Conservation (phyloP, 2,113 vertebrate species). For the Cololabis saira region DNA sequence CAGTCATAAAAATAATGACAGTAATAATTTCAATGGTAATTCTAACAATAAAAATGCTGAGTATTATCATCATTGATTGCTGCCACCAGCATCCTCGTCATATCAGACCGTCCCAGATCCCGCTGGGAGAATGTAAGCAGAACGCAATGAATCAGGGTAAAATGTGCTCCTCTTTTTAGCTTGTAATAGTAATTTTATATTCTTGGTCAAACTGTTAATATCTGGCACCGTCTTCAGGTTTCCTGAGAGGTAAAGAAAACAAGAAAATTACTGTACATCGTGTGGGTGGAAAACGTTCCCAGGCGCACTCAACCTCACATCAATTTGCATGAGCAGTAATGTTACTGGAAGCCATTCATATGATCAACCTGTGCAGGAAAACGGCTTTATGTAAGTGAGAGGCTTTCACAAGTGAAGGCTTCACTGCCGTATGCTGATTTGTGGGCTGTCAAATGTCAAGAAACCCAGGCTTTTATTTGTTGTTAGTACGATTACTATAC, state of each 20-base stretch:
- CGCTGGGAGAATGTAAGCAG: no score
- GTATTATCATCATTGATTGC: no score
- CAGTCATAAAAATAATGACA: no score
- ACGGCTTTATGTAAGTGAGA: constrained; percentile 8
- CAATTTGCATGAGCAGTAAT: constrained; percentile 8
- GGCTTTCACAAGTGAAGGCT: constrained; percentile 5
- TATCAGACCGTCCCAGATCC: no score
- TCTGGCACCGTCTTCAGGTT: not conserved
- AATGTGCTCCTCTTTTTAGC: not conserved
- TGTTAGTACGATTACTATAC: constrained; percentile 6
- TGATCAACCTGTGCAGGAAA: constrained; percentile 8
- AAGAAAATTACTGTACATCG: not conserved
- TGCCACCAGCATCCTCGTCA: no score
- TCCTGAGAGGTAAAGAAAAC: not conserved
- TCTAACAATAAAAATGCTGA: no score
- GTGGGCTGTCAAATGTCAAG: constrained; percentile 27
- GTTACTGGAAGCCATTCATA: constrained; percentile 8
- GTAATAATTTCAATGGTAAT: no score
- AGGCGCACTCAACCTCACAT: constrained; percentile 7
- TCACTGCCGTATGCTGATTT: constrained; percentile 26
- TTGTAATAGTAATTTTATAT: constrained; percentile 2
- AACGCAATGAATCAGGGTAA: no score
- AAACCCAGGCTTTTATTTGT: constrained; percentile 4
- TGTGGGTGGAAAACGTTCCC: constrained; percentile 22
- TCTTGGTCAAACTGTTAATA: not conserved